Base-by-base conservation (phyloP, 2,113 vertebrate genomes). In the Erythrolamprus reginae region DNA sequence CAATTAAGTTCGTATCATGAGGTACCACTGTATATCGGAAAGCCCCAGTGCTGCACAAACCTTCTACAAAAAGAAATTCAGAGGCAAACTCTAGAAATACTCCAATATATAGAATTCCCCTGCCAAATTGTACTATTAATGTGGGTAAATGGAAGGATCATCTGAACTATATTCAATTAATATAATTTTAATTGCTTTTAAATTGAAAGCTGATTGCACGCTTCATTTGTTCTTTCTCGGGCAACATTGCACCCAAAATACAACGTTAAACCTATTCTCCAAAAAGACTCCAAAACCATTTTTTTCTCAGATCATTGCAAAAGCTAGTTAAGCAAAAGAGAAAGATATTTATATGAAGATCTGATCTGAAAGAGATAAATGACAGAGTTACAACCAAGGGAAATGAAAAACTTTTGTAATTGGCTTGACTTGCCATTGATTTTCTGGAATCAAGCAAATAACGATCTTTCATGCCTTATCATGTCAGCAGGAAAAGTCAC, bases 401-500 rank as follows among this genome's bases (percentile, higher is more conserved):
- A 89, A 24, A 0, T 17, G 90, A 65, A 13, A 93, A 4, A 26
- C 88, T 47, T 13, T 87, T 90, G 48, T 86, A 93, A 91, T 7
- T 91, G 56, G 70, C 55, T 42, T 92, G 56, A 94, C 9, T 55
- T 3, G 77, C 12, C 45, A 92, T 86, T 52, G 86, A 70, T 92
- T 94, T 92, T 82, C 88, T 88, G 61, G 50, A 86, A 94, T 84
- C 47, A 92, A 88, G 42, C 10, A 89, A 82, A 42, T 0, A 13
- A n/a, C 23, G 51, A 83, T 90, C 89, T 52, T 93, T 93, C 50
- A 51, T 93, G 56, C 15, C 45, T 70, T 38, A 56, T 89, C 92
- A 86, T 65, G 90, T 92, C 6, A 93, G 92, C 52, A 92, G 10
- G 47, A 87, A 56, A 94, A 91, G 42, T 38, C 91, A 90, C 82